Evolutionary conservation across 2,113 vertebrate genomes (phyloP).

Genomic region (Pholis gunnellus): DNA sequence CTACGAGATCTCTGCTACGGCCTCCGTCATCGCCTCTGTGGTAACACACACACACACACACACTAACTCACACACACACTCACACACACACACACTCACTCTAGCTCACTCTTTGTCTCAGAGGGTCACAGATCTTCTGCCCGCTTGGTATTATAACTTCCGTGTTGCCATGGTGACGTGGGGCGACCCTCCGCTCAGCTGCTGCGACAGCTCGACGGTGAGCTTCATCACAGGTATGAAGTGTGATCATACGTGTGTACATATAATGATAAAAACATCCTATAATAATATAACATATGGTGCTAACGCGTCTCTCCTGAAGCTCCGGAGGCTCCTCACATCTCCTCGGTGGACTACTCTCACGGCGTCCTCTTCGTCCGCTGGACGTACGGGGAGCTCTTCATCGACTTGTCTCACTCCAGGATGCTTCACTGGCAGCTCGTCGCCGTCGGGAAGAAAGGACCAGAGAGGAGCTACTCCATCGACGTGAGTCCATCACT

Average conservation of each 20-base stretch:
- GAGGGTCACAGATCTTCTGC: conserved; percentile 92
- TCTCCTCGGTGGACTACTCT: conserved; percentile 90
- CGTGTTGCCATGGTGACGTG: conserved; percentile 96
- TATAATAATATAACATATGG: neutral
- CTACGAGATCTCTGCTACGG: conserved; percentile 94
- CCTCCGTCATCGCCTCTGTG: conserved; percentile 93
- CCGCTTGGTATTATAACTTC: conserved; percentile 98
- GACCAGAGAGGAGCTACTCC: conserved; percentile 87
- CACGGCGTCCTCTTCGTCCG: conserved; percentile 89
- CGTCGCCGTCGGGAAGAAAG: conserved; percentile 91
- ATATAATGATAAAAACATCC: too few relatives aligned
- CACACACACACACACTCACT: neutral
- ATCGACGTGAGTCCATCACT: conserved; percentile 75
- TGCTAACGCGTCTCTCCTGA: too few relatives aligned
- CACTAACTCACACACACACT: too few relatives aligned
- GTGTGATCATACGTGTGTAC: too few relatives aligned
- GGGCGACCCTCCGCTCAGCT: conserved; percentile 93
- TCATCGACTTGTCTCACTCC: conserved; percentile 93
- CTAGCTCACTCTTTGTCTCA: conserved; percentile 58
- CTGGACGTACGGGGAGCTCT: conserved; percentile 93
- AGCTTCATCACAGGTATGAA: conserved; percentile 89
- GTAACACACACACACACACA: conserved; percentile 78
- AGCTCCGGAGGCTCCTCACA: conserved; percentile 93
- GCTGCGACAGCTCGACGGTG: conserved; percentile 92
- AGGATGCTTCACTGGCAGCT: conserved; percentile 97